A percentile compares a stretch with the other conserved stretches of the same genome.
phyloP scores from a whole-genome alignment of 2,113 vertebrate species.

The Dipodomys ordii region DNA sequence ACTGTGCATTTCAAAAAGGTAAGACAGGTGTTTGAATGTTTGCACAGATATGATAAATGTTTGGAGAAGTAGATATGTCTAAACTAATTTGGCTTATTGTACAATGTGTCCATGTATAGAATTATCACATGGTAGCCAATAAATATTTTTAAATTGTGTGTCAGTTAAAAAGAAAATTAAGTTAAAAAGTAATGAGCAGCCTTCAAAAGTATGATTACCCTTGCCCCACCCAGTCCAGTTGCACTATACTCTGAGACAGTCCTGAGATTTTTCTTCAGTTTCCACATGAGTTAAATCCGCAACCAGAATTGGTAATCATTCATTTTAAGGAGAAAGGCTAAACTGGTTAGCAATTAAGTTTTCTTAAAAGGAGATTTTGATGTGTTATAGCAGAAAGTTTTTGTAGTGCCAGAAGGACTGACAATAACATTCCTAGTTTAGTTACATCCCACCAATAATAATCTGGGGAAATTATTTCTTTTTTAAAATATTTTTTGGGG shows the following conservation, averaged over 20 bases:
- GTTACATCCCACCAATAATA: neutral
- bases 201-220: neutral
- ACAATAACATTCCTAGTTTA: neutral
- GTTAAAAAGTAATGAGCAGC: neutral
- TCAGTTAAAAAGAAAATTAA: neutral
- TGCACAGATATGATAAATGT: neutral
- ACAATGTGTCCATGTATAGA: too few relatives aligned
- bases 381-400: neutral
- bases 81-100: neutral
- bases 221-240: neutral
- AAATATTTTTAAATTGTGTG: too few relatives aligned
- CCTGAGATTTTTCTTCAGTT: neutral
- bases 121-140: too few relatives aligned
- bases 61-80: neutral
- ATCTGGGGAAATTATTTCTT: neutral
- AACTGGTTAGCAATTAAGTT: neutral
- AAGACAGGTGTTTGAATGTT: neutral
- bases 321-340: slow-evolving; percentile 38
- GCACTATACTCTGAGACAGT: neutral
- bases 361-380: slow-evolving; percentile 43
- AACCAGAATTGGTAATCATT: neutral
- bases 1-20: neutral
- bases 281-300: neutral
- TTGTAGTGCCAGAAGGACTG: neutral
- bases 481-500: too few relatives aligned